Percentiles rank a stretch among this genome's conserved stretches.
Evolutionary conservation across 2,888 invertebrate genomes (phyloP).

Genomic region (Aspidiotus rigidus): DNA sequence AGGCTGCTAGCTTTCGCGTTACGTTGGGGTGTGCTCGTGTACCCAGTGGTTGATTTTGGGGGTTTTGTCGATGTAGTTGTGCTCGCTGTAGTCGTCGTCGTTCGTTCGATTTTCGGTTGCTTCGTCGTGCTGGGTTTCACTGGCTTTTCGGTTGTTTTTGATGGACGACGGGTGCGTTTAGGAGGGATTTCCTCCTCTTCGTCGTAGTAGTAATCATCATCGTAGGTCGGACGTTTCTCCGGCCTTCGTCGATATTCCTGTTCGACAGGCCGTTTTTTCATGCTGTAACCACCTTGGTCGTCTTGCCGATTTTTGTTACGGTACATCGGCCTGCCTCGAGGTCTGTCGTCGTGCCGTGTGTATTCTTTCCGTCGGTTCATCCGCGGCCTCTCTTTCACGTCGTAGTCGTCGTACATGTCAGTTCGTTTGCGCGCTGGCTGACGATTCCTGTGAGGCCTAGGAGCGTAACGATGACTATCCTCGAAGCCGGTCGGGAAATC

Average conservation of each 20-base stretch:
- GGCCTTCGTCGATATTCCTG: conserved; percentile 38
- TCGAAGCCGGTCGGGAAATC: conserved; percentile 21
- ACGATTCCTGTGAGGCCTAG: conserved; percentile 2
- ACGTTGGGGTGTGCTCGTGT: conserved; percentile 3
- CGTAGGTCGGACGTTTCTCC: conserved; percentile 27
- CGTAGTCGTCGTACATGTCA: conserved; percentile 30
- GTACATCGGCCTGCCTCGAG: conserved; percentile 35
- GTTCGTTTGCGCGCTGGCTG: conserved; percentile 19
- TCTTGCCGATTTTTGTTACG: conserved; percentile 27
- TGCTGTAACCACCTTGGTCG: conserved; percentile 26
- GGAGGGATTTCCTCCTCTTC: conserved; percentile 27
- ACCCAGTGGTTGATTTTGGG: background rate
- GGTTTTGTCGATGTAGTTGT: background rate
- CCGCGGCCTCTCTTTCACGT: conserved; percentile 17
- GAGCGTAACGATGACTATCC: conserved; percentile 9
- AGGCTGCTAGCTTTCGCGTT: background rate
- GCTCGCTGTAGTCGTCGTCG: background rate
- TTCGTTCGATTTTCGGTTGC: background rate
- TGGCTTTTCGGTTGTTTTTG: conserved; percentile 7
- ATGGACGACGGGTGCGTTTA: conserved; percentile 23
- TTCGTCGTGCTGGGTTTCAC: background rate
- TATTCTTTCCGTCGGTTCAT: conserved; percentile 23
- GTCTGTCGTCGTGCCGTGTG: conserved; percentile 27
- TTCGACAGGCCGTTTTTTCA: conserved; percentile 39
- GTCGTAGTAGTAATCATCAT: conserved; percentile 37